Percentiles rank a stretch among this genome's conserved stretches.
Conservation (phyloP, 2,888 invertebrate genomes). For the Sphaeridia pumilis region DNA sequence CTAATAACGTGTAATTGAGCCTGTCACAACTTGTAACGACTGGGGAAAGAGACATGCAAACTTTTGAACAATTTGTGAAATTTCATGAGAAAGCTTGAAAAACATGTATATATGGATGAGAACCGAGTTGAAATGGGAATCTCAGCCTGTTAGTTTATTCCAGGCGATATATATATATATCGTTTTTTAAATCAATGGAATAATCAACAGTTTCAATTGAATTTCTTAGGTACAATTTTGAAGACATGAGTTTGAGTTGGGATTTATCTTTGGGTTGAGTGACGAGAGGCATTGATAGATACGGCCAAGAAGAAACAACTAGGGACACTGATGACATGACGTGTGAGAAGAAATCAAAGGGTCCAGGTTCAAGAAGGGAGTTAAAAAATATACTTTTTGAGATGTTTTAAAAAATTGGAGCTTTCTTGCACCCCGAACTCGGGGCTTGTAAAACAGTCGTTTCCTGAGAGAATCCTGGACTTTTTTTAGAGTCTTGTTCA, state of each 20-base stretch:
- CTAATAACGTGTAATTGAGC: background rate
- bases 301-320: background rate
- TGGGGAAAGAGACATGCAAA: constrained; percentile 3
- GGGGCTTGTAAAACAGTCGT: too few relatives aligned
- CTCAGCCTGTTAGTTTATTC: too few relatives aligned
- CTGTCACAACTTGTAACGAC: background rate
- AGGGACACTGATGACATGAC: background rate
- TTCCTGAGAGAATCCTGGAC: too few relatives aligned
- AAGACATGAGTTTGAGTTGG: too few relatives aligned
- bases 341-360: background rate
- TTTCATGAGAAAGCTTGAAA: background rate
- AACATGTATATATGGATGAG: background rate
- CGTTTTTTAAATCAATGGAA: too few relatives aligned
- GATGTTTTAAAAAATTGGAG: too few relatives aligned
- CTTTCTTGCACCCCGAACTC: too few relatives aligned
- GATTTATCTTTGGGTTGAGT: too few relatives aligned
- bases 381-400: background rate
- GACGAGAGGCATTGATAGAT: background rate
- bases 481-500: too few relatives aligned
- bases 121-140: background rate
- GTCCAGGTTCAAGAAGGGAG: background rate
- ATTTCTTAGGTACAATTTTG: too few relatives aligned
- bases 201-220: too few relatives aligned
- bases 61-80: background rate
- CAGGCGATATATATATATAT: too few relatives aligned